phyloP scores from a whole-genome alignment of 2,797 vertebrate genomes.

The Nothura maculosa region DNA sequence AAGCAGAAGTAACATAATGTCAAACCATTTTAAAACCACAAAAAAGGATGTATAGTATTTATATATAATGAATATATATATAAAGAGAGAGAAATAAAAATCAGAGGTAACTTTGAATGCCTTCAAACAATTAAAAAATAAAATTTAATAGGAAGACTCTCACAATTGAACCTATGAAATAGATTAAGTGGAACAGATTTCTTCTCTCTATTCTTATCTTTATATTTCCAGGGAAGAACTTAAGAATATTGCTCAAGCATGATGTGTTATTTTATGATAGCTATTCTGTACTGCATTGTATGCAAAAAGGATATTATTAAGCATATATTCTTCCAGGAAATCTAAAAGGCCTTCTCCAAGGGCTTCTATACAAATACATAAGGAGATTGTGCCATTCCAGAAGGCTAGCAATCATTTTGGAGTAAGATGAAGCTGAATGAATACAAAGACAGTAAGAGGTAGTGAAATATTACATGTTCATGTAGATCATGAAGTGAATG shows the following conservation, averaged over 20 bases:
- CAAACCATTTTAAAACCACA: background rate
- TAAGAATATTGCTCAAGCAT: background rate
- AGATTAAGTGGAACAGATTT: background rate
- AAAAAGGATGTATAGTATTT: background rate
- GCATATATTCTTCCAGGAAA: background rate
- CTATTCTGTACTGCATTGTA: background rate
- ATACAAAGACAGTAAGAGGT: background rate
- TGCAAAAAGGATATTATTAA: background rate
- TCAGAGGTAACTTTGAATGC: accelerated
- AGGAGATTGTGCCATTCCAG: background rate
- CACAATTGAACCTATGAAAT: background rate
- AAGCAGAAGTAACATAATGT: accelerated
- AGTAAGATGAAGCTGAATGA: background rate
- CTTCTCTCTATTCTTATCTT: background rate
- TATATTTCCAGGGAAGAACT: background rate
- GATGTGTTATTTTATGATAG: background rate
- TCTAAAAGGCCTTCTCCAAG: background rate
- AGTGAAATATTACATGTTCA: background rate
- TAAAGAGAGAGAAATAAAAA: background rate
- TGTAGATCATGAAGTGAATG: background rate
- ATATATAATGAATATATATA: background rate
- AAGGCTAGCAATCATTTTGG: background rate
- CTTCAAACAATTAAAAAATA: background rate
- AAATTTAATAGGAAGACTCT: background rate
- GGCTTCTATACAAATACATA: background rate